These are phyloP conservation scores for Lichenostomus cassidix DNA, from an alignment of 2,113 vertebrate species.

Conservation along the genomic window DNA sequence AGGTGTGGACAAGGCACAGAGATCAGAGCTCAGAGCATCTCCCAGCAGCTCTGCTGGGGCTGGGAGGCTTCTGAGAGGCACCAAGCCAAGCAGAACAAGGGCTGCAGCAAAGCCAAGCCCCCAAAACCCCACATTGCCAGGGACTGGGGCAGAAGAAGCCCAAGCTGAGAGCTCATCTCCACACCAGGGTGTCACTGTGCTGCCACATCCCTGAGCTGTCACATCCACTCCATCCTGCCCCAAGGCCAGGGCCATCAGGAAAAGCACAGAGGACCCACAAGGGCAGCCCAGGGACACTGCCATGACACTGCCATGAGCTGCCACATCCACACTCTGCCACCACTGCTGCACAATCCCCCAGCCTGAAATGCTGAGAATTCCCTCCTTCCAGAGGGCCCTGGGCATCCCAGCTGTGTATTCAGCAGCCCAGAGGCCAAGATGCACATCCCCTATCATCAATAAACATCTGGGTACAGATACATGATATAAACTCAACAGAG, in stretches of 20 bases:
- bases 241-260: rapidly evolving
- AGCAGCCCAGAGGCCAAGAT: neutral
- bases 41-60: neutral
- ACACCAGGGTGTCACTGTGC: rapidly evolving
- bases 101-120: neutral
- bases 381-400: neutral
- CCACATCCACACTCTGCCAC: neutral
- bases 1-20: neutral
- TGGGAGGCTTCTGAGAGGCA: neutral
- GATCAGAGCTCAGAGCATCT: neutral
- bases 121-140: neutral
- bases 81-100: neutral
- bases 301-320: rapidly evolving
- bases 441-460: rapidly evolving
- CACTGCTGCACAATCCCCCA: rapidly evolving
- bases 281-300: neutral
- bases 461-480: rapidly evolving
- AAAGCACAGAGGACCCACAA: neutral
- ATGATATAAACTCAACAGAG: rapidly evolving
- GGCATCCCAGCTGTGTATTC: rapidly evolving
- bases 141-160: neutral
- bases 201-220: rapidly evolving
- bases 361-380: neutral
- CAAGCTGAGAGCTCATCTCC: neutral
- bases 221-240: neutral